Percentiles rank a stretch among this genome's conserved stretches.
Evolutionary conservation across 2,113 vertebrate genomes (phyloP).

Genomic region (Nothoprocta perdicaria): DNA sequence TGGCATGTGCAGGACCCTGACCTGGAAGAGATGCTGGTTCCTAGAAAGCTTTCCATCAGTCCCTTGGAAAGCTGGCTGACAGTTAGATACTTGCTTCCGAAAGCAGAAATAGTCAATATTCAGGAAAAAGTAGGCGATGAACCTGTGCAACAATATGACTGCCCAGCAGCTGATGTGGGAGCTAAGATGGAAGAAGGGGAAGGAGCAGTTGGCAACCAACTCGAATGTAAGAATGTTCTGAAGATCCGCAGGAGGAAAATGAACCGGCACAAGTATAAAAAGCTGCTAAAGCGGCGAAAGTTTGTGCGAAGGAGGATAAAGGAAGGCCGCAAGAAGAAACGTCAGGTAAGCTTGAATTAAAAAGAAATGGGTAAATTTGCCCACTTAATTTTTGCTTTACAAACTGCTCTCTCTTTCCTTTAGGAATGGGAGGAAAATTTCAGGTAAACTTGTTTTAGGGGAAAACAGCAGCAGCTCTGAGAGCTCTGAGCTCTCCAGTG

Average conservation of each 20-base stretch:
- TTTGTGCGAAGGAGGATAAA: slow-evolving; percentile 82
- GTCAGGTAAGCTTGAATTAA: slow-evolving; percentile 74
- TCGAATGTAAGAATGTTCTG: slow-evolving; percentile 86
- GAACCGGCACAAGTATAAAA: slow-evolving; percentile 93
- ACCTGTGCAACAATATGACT: not conserved
- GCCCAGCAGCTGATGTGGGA: slow-evolving; percentile 9
- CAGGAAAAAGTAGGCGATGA: not conserved
- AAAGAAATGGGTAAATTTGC: fast-evolving
- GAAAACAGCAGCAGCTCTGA: fast-evolving
- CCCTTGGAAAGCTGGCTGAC: slow-evolving; percentile 94
- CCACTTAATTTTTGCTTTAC: not conserved
- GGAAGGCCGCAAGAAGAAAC: slow-evolving; percentile 80
- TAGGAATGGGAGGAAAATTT: fast-evolving
- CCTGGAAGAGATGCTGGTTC: slow-evolving; percentile 89
- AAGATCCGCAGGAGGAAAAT: slow-evolving; percentile 92
- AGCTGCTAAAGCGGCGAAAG: slow-evolving; percentile 87
- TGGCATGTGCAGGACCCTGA: slow-evolving; percentile 81
- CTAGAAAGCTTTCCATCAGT: slow-evolving; percentile 90
- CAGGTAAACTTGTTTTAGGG: not conserved
- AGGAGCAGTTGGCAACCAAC: fast-evolving
- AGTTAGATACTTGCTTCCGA: slow-evolving; percentile 82
- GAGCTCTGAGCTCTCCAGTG: not conserved
- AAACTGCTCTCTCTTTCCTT: fast-evolving
- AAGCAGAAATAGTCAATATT: slow-evolving; percentile 3
- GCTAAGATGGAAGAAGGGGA: slow-evolving; percentile 58